A percentile compares a stretch with the other conserved stretches of the same genome.
Conservation (phyloP, 2,113 vertebrate species). For the Madoqua kirkii region DNA sequence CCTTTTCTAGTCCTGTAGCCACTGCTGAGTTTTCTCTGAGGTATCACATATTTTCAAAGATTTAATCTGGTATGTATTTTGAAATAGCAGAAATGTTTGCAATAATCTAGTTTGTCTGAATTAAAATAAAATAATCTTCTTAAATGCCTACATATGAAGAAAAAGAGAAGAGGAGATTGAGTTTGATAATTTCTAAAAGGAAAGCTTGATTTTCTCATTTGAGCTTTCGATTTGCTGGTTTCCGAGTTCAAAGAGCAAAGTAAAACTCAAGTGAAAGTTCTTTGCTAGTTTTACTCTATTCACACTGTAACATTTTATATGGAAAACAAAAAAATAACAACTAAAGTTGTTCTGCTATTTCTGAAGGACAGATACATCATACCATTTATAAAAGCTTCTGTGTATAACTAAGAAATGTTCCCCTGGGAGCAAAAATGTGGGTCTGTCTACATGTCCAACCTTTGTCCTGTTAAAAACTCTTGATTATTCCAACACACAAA, state of each 20-base stretch:
- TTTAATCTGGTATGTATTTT: neutral
- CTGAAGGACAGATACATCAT: neutral
- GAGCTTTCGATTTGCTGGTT: neutral
- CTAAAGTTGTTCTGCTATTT: neutral
- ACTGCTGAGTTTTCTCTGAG: neutral
- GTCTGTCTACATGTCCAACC: neutral
- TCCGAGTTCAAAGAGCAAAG: neutral
- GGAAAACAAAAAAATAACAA: neutral
- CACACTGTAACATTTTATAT: accelerated
- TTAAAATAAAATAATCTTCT: neutral
- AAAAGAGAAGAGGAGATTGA: neutral
- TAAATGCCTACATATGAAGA: neutral
- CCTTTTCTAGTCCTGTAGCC: neutral
- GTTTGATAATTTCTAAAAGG: neutral
- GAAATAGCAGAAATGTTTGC: neutral
- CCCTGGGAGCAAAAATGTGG: neutral
- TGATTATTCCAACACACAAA: neutral
- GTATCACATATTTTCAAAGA: neutral
- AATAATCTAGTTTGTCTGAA: neutral
- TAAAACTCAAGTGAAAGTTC: neutral
- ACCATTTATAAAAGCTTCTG: neutral
- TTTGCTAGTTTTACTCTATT: neutral
- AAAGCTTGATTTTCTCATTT: neutral
- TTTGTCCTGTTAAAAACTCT: neutral
- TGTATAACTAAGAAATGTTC: neutral